phyloP scores from a whole-genome alignment of 2,888 invertebrate species.

The Ophion slaviceki region DNA sequence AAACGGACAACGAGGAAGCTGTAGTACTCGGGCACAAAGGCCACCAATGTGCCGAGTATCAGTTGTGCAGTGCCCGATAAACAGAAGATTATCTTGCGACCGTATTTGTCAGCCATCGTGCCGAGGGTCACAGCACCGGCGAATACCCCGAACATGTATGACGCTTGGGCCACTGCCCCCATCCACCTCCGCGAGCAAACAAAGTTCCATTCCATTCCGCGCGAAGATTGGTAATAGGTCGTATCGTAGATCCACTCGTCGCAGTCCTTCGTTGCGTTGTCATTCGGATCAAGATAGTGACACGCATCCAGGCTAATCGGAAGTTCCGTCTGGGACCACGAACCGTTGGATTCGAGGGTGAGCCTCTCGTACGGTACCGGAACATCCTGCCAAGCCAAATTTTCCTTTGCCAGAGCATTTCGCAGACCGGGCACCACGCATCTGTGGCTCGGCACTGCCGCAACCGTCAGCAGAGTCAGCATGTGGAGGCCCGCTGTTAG shows the following conservation, averaged over 20 bases:
- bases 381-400: constrained; percentile 58
- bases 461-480: constrained; percentile 92
- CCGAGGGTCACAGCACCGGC: constrained; percentile 91
- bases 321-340: constrained; percentile 14
- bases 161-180: constrained; percentile 91
- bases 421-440: constrained; percentile 74
- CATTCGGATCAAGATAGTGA: constrained; percentile 80
- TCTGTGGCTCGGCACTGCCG: constrained; percentile 91
- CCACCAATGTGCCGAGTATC: constrained; percentile 87
- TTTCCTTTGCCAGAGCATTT: constrained; percentile 45
- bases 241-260: constrained; percentile 89
- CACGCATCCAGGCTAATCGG: constrained; percentile 85
- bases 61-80: constrained; percentile 91
- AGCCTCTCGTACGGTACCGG: constrained; percentile 37
- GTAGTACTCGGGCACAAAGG: constrained; percentile 91
- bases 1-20: constrained; percentile 88
- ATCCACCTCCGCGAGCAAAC: constrained; percentile 92
- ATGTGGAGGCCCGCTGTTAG: constrained; percentile 93
- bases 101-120: constrained; percentile 91
- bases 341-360: constrained; percentile 23
- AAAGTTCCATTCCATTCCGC: constrained; percentile 92
- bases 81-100: constrained; percentile 91
- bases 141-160: constrained; percentile 93
- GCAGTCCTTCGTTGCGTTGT: constrained; percentile 83
- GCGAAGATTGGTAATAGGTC: constrained; percentile 89